These are phyloP conservation scores for Clinocottus analis DNA, from an alignment of 2,113 vertebrate genomes.

Conservation along the genomic window DNA sequence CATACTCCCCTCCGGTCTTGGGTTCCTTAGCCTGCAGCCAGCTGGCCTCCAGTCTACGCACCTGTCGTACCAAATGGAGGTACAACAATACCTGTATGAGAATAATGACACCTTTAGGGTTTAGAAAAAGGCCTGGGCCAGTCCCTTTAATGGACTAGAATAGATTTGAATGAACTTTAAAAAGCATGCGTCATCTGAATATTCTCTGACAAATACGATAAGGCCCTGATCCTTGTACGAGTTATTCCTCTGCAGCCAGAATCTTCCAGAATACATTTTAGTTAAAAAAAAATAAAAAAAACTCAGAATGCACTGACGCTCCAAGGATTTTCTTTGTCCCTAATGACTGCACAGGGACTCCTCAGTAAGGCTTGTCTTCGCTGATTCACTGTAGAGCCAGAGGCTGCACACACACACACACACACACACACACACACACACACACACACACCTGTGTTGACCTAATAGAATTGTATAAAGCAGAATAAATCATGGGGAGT, in stretches of 20 bases:
- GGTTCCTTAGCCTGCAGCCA: not conserved
- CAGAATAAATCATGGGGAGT: conserved; percentile 2
- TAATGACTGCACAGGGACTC: conserved; percentile 16
- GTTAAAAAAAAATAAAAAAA: too few species aligned
- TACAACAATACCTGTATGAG: not conserved
- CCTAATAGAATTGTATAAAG: conserved; percentile 8
- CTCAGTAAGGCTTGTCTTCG: conserved; percentile 5
- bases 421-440: not conserved
- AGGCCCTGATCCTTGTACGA: not conserved
- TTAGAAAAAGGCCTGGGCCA: not conserved
- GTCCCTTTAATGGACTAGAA: not conserved
- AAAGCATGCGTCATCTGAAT: conserved; percentile 37
- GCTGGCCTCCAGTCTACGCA: not conserved
- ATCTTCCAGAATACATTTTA: not conserved
- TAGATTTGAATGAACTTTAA: conserved; percentile 20
- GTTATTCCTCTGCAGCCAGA: not conserved
- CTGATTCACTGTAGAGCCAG: conserved; percentile 43
- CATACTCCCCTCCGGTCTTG: too few species aligned
- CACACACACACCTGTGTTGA: conserved; percentile 10
- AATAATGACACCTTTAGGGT: not conserved
- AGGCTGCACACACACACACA: conserved; percentile 11
- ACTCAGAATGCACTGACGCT: not conserved
- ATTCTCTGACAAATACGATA: conserved; percentile 6
- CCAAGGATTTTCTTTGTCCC: not conserved
- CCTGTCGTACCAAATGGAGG: not conserved